These are phyloP conservation scores for Eupithecia tripunctaria DNA, from an alignment of 2,888 invertebrate genomes.

Conservation along the genomic window DNA sequence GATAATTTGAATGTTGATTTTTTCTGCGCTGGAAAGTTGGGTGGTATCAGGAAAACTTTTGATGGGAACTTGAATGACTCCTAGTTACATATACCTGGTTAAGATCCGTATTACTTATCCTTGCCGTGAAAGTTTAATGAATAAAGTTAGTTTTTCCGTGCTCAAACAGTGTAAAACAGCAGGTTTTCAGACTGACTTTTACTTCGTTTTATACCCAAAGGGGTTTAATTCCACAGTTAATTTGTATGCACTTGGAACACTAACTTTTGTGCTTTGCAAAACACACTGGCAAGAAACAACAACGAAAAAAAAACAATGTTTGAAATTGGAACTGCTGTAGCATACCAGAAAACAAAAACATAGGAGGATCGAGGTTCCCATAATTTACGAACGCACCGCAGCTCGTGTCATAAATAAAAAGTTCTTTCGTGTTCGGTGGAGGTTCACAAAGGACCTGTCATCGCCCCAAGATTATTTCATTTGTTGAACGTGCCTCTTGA, in stretches of 20 bases:
- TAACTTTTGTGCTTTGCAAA: neutral
- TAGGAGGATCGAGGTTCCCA: neutral
- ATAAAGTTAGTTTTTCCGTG: slow-evolving; percentile 26
- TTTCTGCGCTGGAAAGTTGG: neutral
- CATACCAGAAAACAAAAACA: neutral
- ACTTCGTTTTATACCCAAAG: neutral
- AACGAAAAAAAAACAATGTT: slow-evolving; percentile 2
- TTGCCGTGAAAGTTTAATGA: slow-evolving; percentile 21
- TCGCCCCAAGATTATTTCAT: slow-evolving; percentile 42
- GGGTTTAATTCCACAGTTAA: neutral
- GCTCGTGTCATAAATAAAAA: slow-evolving; percentile 25
- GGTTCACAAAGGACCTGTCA: slow-evolving; percentile 38
- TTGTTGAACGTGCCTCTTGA: slow-evolving; percentile 40
- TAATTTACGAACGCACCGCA: slow-evolving; percentile 19
- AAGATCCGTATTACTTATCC: slow-evolving; percentile 2
- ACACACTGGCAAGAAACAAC: neutral
- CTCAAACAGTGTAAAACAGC: neutral
- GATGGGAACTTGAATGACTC: slow-evolving; percentile 34
- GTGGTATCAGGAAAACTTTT: neutral
- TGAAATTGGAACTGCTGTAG: neutral
- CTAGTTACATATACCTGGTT: slow-evolving; percentile 25
- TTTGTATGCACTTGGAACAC: neutral
- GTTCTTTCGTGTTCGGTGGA: slow-evolving; percentile 11
- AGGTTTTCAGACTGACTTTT: neutral
- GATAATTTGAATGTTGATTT: neutral